Percentiles rank a stretch among this genome's conserved stretches.
Evolutionary conservation across 2,888 invertebrate genomes (phyloP).

Genomic region (Brachyptera putata): DNA sequence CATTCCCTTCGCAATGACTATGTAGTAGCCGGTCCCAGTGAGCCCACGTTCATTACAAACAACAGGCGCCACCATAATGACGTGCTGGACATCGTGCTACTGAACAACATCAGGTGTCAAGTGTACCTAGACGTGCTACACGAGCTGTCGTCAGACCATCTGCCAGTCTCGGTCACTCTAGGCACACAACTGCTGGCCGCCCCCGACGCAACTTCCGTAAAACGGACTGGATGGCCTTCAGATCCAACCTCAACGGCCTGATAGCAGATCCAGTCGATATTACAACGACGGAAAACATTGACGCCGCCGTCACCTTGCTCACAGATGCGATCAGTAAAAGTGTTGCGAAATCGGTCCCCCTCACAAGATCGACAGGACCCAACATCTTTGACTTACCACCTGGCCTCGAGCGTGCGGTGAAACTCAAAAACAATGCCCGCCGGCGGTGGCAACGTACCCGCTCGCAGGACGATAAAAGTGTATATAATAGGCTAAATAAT

Average conservation of each 20-base stretch:
- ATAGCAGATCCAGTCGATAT: background rate
- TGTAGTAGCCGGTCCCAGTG: too few relatives aligned
- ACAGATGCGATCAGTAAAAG: background rate
- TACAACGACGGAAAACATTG: background rate
- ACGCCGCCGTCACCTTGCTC: background rate
- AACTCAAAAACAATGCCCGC: background rate
- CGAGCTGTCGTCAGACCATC: constrained; percentile 1
- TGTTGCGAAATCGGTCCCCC: background rate
- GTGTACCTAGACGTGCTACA: background rate
- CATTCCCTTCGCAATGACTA: too few relatives aligned
- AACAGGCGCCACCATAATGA: too few relatives aligned
- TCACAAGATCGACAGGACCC: background rate
- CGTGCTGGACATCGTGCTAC: too few relatives aligned
- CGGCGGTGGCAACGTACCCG: background rate
- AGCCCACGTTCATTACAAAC: too few relatives aligned
- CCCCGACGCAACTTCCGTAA: background rate
- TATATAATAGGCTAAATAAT: too few relatives aligned
- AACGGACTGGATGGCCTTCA: constrained; percentile 5
- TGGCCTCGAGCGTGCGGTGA: background rate
- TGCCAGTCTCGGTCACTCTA: background rate
- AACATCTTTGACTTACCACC: background rate
- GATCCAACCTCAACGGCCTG: background rate
- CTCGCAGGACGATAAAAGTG: too few relatives aligned
- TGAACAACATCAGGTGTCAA: too few relatives aligned
- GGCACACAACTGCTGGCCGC: background rate